phyloP scores from a whole-genome alignment of 2,113 vertebrate species.

The Poeciliopsis turrubarensis region DNA sequence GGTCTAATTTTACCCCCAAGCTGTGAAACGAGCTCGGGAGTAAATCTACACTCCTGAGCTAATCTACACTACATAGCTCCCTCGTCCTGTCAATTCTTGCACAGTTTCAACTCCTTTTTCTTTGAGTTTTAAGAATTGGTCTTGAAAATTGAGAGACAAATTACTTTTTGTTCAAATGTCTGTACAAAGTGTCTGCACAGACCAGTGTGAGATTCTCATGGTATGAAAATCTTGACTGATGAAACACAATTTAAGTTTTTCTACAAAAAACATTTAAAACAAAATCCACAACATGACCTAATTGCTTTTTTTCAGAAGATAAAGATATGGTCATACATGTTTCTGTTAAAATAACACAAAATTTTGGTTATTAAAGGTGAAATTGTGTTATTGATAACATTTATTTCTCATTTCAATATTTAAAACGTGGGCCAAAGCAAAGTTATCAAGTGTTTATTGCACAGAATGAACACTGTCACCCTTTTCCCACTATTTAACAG shows the following conservation, averaged over 20 bases:
- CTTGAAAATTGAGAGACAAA: too few species aligned
- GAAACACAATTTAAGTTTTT: neutral
- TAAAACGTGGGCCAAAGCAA: too few species aligned
- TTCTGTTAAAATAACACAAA: too few species aligned
- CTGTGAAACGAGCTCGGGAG: neutral
- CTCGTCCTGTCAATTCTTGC: neutral
- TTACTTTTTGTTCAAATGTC: too few species aligned
- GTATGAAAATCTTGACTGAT: neutral
- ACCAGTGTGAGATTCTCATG: neutral
- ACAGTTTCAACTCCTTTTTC: neutral
- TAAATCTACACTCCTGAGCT: neutral
- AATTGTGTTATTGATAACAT: neutral
- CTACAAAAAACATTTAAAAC: neutral
- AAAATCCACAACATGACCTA: neutral
- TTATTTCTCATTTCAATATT: too few species aligned
- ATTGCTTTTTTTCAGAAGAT: neutral
- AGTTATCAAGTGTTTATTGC: too few species aligned
- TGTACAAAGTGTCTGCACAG: too few species aligned
- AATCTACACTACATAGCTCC: neutral
- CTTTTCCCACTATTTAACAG: too few species aligned
- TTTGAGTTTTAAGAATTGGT: too few species aligned
- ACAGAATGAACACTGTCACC: too few species aligned
- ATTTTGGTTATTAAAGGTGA: too few species aligned
- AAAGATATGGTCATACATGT: too few species aligned
- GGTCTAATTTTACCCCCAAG: slow-evolving; percentile 8